A percentile compares a stretch with the other conserved stretches of the same genome.
These are phyloP conservation scores for Cantharis rustica DNA, from an alignment of 2,888 invertebrate species.

Conservation along the genomic window DNA sequence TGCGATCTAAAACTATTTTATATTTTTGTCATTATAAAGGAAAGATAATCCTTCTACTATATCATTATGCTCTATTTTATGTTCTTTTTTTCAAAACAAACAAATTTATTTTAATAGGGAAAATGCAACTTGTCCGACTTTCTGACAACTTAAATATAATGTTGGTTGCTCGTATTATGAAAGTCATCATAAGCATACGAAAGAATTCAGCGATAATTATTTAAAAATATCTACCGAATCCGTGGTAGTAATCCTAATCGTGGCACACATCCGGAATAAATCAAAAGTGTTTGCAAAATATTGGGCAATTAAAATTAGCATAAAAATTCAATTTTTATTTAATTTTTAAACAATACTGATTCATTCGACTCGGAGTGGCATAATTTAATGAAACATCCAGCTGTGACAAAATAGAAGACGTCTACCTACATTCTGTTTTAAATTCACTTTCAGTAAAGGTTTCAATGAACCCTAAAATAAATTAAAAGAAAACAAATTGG, in stretches of 20 bases:
- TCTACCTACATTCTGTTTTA: slow-evolving; percentile 15
- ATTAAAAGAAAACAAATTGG: slow-evolving; percentile 51
- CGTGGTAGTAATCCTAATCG: not conserved
- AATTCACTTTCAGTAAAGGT: slow-evolving; percentile 25
- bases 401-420: slow-evolving; percentile 1
- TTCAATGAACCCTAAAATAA: slow-evolving; percentile 53
- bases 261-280: not conserved
- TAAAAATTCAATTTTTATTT: slow-evolving; percentile 5
- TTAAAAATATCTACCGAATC: not conserved
- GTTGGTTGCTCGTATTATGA: not conserved
- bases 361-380: not conserved
- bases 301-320: slow-evolving; percentile 4
- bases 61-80: not conserved
- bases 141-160: not conserved
- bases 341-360: slow-evolving; percentile 1
- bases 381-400: slow-evolving; percentile 2
- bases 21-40: slow-evolving; percentile 2
- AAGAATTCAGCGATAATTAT: not conserved
- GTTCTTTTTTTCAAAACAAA: not conserved
- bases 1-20: not conserved
- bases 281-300: not conserved
- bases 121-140: not conserved
- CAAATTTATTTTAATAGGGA: not conserved
- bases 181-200: not conserved
- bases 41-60: not conserved